Base-by-base conservation (phyloP, 2,888 invertebrate species). In the Parelbella ahira region DNA sequence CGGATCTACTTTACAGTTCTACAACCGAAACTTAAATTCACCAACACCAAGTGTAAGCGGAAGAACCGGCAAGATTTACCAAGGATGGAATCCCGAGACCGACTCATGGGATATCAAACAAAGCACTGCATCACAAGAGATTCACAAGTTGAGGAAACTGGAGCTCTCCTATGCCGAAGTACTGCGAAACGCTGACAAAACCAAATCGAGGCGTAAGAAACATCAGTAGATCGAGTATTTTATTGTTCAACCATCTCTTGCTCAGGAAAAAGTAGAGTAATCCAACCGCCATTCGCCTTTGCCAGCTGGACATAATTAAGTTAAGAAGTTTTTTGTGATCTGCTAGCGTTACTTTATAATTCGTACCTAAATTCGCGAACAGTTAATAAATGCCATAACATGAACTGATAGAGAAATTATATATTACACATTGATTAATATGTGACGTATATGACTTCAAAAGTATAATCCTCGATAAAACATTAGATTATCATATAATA, bases 141-240 rank as follows among this genome's bases (percentile, higher is more conserved):
- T 96, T 52, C 93, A 94, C 67, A 93, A 93, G 65, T 81, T 96
- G 45, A 92, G 94, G 67, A 91, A 93, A 63, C 87, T 96, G 36
- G 95, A 96, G 62, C 89, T 94, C 64, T 94, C 95, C 6, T 96
- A 96, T 71, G 96, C 96, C 3, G 95, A 96, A 73, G 96, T 93
- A 9, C 81, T 96, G 49, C 89, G 93, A 51, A 92, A 93, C 68
- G 91, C 91, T 48, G 91, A 91, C 61, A 90, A 90, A 73, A 78
- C 78, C 37, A 88, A 88, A 60, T 62, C 68, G 23, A 69, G 88
- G 70, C 88, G 88, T 58, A 88, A 86, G 62, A 87, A 86, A 61
- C 88, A 88, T 56, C 88, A 88, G 59, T 88, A 81, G 78, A 45
- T 45, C 44, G 51, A 45, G 49, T 63, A 37, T 78, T 76, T 73